Percentiles rank a stretch among this genome's conserved stretches.
These are phyloP conservation scores for Leptopilina drosophilae DNA, from an alignment of 2,888 invertebrate species.

Conservation along the genomic window DNA sequence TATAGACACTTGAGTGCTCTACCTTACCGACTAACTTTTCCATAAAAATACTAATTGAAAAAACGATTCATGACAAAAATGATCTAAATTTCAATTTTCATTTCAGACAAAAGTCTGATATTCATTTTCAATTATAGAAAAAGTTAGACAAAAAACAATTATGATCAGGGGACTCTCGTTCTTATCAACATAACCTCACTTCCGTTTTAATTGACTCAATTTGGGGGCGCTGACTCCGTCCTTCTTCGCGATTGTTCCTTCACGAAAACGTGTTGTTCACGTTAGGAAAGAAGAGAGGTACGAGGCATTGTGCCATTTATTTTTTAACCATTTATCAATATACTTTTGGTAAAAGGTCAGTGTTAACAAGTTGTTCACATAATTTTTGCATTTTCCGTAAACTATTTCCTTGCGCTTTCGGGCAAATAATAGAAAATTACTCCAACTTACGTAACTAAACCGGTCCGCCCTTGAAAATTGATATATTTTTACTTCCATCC, in stretches of 20 bases:
- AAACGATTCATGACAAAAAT: no score
- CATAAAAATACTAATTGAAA: no score
- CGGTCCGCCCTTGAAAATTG: constrained; percentile 25
- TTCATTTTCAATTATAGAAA: no score
- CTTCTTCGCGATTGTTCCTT: neutral
- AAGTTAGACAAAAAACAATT: no score
- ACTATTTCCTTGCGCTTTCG: neutral
- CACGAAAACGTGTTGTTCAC: constrained; percentile 23
- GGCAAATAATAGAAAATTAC: neutral
- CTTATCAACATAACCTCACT: constrained; percentile 8
- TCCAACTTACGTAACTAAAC: constrained; percentile 23
- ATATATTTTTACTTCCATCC: neutral
- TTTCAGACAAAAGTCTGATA: no score
- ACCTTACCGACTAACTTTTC: no score
- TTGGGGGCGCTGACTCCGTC: neutral
- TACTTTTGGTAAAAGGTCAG: constrained; percentile 13
- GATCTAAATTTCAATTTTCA: no score
- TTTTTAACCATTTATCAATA: constrained; percentile 6
- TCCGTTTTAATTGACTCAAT: neutral
- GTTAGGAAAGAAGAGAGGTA: constrained; percentile 29
- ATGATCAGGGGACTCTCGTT: neutral
- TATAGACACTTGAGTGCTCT: no score
- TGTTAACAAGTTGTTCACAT: neutral
- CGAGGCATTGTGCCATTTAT: neutral
- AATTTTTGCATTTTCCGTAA: neutral